These are phyloP conservation scores for Zaprionus nigranus DNA, from an alignment of 1,140 invertebrate genomes.

Conservation along the genomic window DNA sequence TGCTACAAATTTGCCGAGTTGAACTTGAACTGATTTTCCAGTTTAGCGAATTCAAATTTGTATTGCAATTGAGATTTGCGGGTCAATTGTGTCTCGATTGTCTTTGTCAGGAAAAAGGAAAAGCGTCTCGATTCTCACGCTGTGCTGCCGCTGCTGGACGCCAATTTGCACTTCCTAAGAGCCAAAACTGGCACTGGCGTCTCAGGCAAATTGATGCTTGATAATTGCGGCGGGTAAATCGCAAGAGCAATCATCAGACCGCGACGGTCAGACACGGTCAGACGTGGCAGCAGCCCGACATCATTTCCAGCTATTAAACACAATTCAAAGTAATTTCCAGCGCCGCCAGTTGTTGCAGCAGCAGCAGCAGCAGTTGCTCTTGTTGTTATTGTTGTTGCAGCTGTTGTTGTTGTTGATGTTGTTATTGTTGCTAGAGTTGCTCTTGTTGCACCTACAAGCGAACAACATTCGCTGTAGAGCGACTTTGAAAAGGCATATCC, in stretches of 20 bases:
- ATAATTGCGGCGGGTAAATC: slow-evolving; percentile 68
- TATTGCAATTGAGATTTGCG: neutral
- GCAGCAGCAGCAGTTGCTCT: slow-evolving; percentile 28
- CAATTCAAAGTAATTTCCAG: slow-evolving; percentile 79
- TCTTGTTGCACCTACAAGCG: slow-evolving; percentile 62
- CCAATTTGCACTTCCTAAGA: slow-evolving; percentile 75
- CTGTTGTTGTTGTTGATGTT: slow-evolving; percentile 35
- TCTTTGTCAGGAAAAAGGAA: slow-evolving; percentile 64
- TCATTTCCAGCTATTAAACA: slow-evolving; percentile 80
- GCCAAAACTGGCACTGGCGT: slow-evolving; percentile 7
- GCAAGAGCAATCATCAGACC: slow-evolving; percentile 53
- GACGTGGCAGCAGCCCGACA: slow-evolving; percentile 45
- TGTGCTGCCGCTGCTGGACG: slow-evolving; percentile 20
- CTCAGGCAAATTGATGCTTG: slow-evolving; percentile 66
- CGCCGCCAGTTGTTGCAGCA: slow-evolving; percentile 29
- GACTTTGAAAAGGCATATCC: slow-evolving; percentile 41
- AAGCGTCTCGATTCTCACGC: slow-evolving; percentile 70
- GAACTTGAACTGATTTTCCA: slow-evolving; percentile 72
- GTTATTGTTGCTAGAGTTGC: slow-evolving; percentile 29
- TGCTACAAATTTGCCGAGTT: slow-evolving; percentile 72
- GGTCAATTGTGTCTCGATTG: slow-evolving; percentile 2
- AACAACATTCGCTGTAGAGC: slow-evolving; percentile 56
- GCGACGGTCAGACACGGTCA: slow-evolving; percentile 47
- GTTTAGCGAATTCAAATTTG: neutral
- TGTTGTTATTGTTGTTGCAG: slow-evolving; percentile 26